Evolutionary conservation across 2,888 invertebrate species (phyloP), one percentile per base, ranked within the genome.

Genomic region (Drosophila bunnanda): DNA sequence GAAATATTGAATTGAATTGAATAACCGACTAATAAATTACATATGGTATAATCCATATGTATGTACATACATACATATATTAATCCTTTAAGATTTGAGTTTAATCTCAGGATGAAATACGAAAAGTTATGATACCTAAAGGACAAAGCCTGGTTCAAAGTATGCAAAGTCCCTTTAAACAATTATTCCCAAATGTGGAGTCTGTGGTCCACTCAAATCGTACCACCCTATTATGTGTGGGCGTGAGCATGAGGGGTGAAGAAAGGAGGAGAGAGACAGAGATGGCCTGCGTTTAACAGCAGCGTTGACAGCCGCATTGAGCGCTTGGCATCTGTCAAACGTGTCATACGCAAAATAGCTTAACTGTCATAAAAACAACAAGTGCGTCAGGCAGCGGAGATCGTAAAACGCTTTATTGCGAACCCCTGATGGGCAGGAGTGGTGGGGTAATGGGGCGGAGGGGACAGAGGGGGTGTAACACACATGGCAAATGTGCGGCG

Each of bases 261-360:
- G 10, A 2, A n/a, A 28, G 34, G 34, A 43, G 32, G 30, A 13
- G 13, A 12, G 17, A 17, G 36, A 43, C 20, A 20, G 12, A 44
- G 54, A 52, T 46, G 55, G 50, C 53, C 66, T 81, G 82, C 77
- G 84, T 77, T 87, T 77, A 88, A 88, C 69, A 77, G 56, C 74
- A 68, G 68, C 68, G 89, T 76, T 87, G 87, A 88, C 87, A 81
- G 84, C 67, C 61, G 48, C 50, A 74, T 43, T 72, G 58, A 58
- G 60, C 76, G 73, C 72, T 75, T 60, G 84, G 76, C 87, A 83
- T 87, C 88, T 84, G 83, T 84, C 85, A 84, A 84, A 84, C 89
- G 74, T 89, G 83, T 89, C 89, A 89, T 84, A 84, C 83, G 88
- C 89, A 84, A 88, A 84, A 84, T 84, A 82, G 89, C 88, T 84